Evolutionary conservation across 1,140 invertebrate species (phyloP), one percentile per base, ranked within the genome.

Genomic region (Heterodera carotae): DNA sequence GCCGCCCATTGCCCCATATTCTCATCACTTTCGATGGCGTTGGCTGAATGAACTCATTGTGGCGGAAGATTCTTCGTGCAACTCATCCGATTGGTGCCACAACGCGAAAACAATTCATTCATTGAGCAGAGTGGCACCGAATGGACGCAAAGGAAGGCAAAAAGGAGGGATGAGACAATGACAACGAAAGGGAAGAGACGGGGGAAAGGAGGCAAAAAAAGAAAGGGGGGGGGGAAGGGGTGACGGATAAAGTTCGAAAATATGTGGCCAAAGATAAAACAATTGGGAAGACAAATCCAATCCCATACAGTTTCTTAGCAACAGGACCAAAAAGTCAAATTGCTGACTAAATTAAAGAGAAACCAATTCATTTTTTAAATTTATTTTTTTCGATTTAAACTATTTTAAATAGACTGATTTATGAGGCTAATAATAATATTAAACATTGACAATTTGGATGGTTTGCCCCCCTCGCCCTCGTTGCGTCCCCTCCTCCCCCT

Each of bases 51-150:
- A 34, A 66, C 62, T 29, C 62, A 34, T 34, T 66, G 27, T 66
- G 62, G 33, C 62, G 62, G 62, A 66, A 66, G 33, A 66, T 66
- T 66, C 62, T 10, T 66, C 62, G 27, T 66, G 27, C 62, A 34
- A 66, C 62, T 31, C 62, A 66, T 66, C 33, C 27, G 62, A 34
- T 66, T 25, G 59, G 48, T 53, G 48, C 12, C 48, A 53, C 48
- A 4, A 18, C 36, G 62, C 62, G 62, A 66, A 66, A 66, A 66
- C 62, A 66, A 66, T 66, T 66, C 62, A 34, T 34, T 29, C 27
- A 66, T 66, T 8, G 62, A 29, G 4, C 7, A 66, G 62, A 66
- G 62, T 34, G 62, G 27, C 62, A 27, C 27, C 25, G 27, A 66
- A 66, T 66, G 62, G 27, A 8, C 62, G 59, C 59, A 29, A 29